Conservation (phyloP, 1,140 invertebrate genomes). For the Dufourea novaeangliae region DNA sequence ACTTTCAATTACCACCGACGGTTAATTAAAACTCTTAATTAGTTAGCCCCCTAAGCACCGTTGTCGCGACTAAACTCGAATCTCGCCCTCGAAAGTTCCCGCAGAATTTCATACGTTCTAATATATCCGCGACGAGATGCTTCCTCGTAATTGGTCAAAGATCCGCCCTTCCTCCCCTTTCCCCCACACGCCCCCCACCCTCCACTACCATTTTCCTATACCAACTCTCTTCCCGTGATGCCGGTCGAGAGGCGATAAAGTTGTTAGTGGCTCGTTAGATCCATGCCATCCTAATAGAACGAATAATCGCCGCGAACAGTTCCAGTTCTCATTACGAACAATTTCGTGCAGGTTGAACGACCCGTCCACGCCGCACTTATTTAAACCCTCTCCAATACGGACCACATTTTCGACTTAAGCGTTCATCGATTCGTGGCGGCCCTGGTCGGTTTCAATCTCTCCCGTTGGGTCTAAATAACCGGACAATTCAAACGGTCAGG, state of each 20-base stretch:
- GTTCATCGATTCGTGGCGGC: conserved; percentile 22
- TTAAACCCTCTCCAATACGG: conserved; percentile 7
- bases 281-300: conserved; percentile 13
- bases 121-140: background rate
- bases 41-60: conserved; percentile 25
- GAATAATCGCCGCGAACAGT: conserved; percentile 16
- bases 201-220: background rate
- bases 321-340: conserved; percentile 7
- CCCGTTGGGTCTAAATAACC: no score
- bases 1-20: conserved; percentile 34
- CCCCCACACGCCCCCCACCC: background rate
- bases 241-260: conserved; percentile 18
- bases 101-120: conserved; percentile 1
- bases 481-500: no score
- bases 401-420: background rate
- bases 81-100: conserved; percentile 24
- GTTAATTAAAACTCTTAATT: conserved; percentile 54
- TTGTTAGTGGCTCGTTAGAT: conserved; percentile 22
- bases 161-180: background rate
- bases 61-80: background rate
- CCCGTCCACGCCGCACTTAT: background rate
- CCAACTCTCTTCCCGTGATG: no score
- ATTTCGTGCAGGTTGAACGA: conserved; percentile 20
- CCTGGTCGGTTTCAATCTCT: no score
- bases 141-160: conserved; percentile 20